Base-by-base conservation (phyloP, 2,888 invertebrate genomes). In the Branchipolynoe longqiensis region DNA sequence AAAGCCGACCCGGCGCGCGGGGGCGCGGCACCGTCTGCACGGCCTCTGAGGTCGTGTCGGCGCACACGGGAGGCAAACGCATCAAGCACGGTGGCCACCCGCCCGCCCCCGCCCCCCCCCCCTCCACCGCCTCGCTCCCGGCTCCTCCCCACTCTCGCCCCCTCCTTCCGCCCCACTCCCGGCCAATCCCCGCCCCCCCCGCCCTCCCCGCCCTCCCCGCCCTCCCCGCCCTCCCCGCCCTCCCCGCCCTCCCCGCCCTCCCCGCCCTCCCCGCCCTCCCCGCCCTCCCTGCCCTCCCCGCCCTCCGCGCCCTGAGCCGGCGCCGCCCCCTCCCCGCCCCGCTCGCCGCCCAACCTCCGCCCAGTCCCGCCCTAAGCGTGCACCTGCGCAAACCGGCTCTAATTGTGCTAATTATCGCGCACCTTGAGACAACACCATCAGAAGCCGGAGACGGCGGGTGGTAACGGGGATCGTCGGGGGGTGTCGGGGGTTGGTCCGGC, bases 351-450 rank as follows among this genome's bases (percentile, higher is more conserved):
- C n/a, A n/a, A n/a, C n/a, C n/a, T n/a, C n/a, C n/a, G n/a, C n/a
- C n/a, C n/a, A n/a, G n/a, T n/a, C n/a, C n/a, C n/a, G n/a, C n/a
- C n/a, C n/a, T n/a, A n/a, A n/a, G n/a, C n/a, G n/a, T 62, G 28
- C 62, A 62, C 62, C 62, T 62, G 62, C 25, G 25, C 3, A 31
- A 28, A 56, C 3, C n/a, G 56, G 18, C 56, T 22, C 36, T 38
- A 33, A 33, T 69, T 33, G 36, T 69, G 69, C 69, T 69, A 69
- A 33, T 69, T 69, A 69, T 69, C 69, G 22, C 69, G 69, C 69
- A 38, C 69, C 36, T 69, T 36, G 18, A 69, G 69, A 69, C 69
- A 69, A 69, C 38, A 69, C 38, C 69, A 69, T 69, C 69, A n/a
- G 69, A 69, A 25, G 62, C 62, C 31, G 25, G 28, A n/a, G 62